Evolutionary conservation across 1,140 invertebrate genomes (phyloP).

Genomic region (Amphibalanus amphitrite): DNA sequence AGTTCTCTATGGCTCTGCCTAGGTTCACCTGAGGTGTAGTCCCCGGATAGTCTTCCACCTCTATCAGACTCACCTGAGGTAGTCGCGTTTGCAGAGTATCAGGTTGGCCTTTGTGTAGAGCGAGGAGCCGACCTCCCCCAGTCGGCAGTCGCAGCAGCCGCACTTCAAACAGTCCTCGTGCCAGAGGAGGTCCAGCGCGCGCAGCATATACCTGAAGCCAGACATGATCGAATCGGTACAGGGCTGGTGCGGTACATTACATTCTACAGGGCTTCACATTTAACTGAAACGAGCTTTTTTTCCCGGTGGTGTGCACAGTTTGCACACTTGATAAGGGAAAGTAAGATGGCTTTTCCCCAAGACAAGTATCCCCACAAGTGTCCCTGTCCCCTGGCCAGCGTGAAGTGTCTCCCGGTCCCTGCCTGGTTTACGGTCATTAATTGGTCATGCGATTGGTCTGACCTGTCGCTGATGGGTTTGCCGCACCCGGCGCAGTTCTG

Average conservation of each 20-base stretch:
- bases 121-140: constrained; percentile 80
- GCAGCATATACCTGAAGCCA: constrained; percentile 28
- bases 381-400: background rate
- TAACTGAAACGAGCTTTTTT: background rate
- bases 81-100: constrained; percentile 80
- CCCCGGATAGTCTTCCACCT: no score
- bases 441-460: constrained; percentile 6
- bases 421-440: background rate
- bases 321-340: constrained; percentile 2
- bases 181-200: constrained; percentile 53
- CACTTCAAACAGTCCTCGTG: constrained; percentile 90
- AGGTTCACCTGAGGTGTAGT: no score
- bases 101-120: constrained; percentile 83
- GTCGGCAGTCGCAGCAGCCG: constrained; percentile 75
- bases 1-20: no score
- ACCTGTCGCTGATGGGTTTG: constrained; percentile 31
- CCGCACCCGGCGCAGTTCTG: constrained; percentile 32
- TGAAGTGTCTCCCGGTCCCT: background rate
- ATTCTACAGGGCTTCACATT: no score
- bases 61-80: constrained; percentile 51
- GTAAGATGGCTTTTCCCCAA: background rate
- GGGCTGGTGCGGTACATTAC: no score
- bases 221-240: no score
- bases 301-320: background rate
- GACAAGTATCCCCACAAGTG: background rate